Evolutionary conservation across 2,797 vertebrate species (phyloP).

Genomic region (Rhodeus uyekii): DNA sequence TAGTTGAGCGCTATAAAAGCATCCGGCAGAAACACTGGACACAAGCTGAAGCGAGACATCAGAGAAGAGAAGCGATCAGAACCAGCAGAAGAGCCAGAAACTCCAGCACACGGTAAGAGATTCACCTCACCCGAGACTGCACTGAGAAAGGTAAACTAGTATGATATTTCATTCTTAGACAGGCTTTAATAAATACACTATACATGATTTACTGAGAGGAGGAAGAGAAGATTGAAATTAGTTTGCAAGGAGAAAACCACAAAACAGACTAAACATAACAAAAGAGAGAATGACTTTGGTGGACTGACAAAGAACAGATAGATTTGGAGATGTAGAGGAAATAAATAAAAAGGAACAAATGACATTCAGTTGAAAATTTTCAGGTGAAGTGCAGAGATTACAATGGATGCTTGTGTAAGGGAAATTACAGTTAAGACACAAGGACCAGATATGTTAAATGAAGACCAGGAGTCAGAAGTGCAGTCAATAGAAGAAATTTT

Average conservation of each 20-base stretch:
- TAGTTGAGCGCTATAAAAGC: constrained; percentile 56
- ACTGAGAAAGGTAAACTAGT: neutral
- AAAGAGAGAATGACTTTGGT: neutral
- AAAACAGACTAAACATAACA: neutral
- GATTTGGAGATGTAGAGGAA: neutral
- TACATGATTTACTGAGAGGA: neutral
- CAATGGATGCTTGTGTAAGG: neutral
- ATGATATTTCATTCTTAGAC: neutral
- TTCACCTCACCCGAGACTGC: neutral
- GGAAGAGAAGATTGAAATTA: too few relatives aligned
- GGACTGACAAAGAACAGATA: neutral
- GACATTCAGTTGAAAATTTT: neutral
- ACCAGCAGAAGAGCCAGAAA: neutral
- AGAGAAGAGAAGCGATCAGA: constrained; percentile 19
- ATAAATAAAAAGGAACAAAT: neutral
- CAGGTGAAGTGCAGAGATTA: neutral
- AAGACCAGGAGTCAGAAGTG: too few relatives aligned
- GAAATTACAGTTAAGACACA: too few relatives aligned
- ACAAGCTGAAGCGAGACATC: constrained; percentile 16
- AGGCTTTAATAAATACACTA: neutral
- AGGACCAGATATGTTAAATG: too few relatives aligned
- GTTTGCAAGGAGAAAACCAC: neutral
- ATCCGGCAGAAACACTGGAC: neutral
- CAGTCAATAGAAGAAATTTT: too few relatives aligned
- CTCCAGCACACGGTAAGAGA: constrained; percentile 10